Conservation (phyloP, 2,113 vertebrate genomes). For the Vicugna pacos region DNA sequence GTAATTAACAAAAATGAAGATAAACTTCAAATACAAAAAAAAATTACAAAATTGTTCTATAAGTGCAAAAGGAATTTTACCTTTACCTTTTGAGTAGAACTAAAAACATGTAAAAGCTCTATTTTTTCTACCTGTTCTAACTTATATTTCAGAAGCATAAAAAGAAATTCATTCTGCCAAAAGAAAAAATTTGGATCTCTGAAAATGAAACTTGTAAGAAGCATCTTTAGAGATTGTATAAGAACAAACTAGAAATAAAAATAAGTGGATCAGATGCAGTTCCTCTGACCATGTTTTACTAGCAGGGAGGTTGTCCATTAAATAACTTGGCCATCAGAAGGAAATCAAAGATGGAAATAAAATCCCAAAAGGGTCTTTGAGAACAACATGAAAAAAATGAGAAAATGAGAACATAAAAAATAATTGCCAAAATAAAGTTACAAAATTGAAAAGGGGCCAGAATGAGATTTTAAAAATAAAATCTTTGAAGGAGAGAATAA, state of each 20-base stretch:
- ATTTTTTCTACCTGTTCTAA: constrained; percentile 1
- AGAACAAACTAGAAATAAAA: constrained; percentile 44
- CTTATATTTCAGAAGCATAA: background rate
- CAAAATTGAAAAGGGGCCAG: background rate
- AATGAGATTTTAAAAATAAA: constrained; percentile 13
- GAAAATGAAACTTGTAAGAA: constrained; percentile 38
- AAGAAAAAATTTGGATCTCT: background rate
- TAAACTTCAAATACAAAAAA: background rate
- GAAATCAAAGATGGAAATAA: background rate
- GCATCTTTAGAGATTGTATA: background rate
- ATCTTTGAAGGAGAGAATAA: background rate
- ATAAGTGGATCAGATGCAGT: background rate
- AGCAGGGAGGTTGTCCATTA: background rate
- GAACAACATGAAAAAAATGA: background rate
- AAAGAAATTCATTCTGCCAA: background rate
- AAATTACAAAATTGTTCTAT: background rate
- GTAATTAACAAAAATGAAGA: background rate
- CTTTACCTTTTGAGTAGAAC: background rate
- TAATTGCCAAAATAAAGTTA: background rate
- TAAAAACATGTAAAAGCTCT: background rate
- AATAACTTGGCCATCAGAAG: constrained; percentile 20
- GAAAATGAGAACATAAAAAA: background rate
- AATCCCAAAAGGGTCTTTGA: background rate
- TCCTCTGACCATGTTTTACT: background rate
- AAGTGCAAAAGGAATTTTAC: background rate